phyloP scores from a whole-genome alignment of 2,113 vertebrate species.

The Muntiacus muntjak region DNA sequence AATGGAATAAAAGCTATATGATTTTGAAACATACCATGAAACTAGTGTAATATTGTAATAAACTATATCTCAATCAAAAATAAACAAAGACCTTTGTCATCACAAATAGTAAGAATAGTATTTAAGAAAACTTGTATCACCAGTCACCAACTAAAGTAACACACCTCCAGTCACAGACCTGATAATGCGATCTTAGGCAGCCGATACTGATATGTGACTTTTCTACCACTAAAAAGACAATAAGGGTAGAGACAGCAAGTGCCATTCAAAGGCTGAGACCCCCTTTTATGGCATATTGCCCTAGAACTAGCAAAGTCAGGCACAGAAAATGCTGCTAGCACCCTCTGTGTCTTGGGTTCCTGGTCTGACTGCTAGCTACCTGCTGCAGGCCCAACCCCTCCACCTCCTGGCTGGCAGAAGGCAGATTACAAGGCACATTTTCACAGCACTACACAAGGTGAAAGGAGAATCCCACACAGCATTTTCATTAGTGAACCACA shows the following conservation, averaged over 20 bases:
- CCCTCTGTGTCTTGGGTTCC: not conserved
- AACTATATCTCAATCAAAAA: not conserved
- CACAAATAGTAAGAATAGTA: not conserved
- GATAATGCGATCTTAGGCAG: not conserved
- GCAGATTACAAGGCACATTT: not conserved
- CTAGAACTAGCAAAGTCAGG: not conserved
- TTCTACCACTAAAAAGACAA: not conserved
- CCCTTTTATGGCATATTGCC: not conserved
- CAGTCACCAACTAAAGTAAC: not conserved
- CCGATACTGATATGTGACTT: not conserved
- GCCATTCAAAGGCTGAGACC: not conserved
- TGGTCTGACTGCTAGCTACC: not conserved
- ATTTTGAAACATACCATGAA: not conserved
- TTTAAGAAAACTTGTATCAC: not conserved
- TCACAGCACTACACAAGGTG: not conserved
- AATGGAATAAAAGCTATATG: not conserved
- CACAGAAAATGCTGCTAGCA: not conserved
- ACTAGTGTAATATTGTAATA: not conserved
- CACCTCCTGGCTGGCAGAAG: not conserved
- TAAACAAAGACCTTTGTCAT: not conserved
- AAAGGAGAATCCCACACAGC: not conserved
- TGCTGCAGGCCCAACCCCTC: not conserved
- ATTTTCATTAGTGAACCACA: not conserved
- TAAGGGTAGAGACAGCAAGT: not conserved
- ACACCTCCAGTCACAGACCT: not conserved